Conservation (phyloP, 2,888 invertebrate species). For the Periphyllus acericola region DNA sequence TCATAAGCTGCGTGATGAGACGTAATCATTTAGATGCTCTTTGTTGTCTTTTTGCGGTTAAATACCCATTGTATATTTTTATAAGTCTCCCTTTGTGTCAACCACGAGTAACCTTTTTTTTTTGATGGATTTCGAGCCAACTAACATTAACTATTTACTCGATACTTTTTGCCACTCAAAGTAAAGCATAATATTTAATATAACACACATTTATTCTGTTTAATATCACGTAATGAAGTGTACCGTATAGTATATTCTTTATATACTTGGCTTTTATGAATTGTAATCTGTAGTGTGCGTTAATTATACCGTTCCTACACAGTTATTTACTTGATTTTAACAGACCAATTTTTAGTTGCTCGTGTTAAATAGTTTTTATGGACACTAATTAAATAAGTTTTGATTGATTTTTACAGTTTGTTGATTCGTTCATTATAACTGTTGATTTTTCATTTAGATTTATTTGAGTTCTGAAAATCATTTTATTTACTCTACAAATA, state of each 20-base stretch:
- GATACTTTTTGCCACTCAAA: not conserved
- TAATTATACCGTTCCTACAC: no score
- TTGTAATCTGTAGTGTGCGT: no score
- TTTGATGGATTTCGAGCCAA: not conserved
- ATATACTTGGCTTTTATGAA: no score
- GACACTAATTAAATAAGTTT: no score
- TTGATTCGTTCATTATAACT: not conserved
- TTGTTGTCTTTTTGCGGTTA: not conserved
- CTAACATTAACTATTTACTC: not conserved
- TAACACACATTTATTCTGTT: no score
- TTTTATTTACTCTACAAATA: slow-evolving; percentile 40
- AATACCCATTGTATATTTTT: slow-evolving; percentile 4
- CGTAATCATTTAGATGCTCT: not conserved
- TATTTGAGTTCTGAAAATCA: slow-evolving; percentile 41
- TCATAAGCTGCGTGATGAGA: not conserved
- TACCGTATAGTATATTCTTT: no score
- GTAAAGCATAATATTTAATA: no score
- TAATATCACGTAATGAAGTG: no score
- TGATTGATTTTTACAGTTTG: not conserved
- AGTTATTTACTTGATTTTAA: not conserved
- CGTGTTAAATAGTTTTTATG: no score
- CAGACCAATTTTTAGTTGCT: not conserved
- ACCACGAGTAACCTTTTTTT: not conserved
- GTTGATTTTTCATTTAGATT: not conserved
- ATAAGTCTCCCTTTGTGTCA: not conserved